These are phyloP conservation scores for Zaprionus gabonicus DNA, from an alignment of 1,140 invertebrate species.

Conservation along the genomic window DNA sequence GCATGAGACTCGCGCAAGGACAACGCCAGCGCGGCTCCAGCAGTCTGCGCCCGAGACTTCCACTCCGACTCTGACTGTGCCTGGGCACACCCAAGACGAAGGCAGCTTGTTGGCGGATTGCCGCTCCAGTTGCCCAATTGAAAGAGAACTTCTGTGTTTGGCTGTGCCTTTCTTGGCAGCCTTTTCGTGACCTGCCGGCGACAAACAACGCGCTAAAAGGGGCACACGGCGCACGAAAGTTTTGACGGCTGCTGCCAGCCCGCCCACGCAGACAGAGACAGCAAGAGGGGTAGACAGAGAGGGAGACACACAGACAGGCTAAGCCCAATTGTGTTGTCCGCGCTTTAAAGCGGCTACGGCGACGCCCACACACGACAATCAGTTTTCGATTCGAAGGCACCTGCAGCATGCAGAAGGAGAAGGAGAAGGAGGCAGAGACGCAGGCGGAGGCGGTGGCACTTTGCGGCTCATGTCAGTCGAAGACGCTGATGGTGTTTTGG, in stretches of 20 bases:
- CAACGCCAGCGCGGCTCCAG: conserved; percentile 56
- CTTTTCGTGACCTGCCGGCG: conserved; percentile 63
- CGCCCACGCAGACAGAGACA: not conserved
- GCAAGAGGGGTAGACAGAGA: no score
- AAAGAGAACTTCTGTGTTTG: conserved; percentile 66
- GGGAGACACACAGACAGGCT: conserved; percentile 11
- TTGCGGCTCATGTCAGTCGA: conserved; percentile 40
- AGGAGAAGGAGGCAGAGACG: conserved; percentile 32
- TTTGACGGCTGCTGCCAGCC: conserved; percentile 59
- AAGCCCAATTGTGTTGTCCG: conserved; percentile 58
- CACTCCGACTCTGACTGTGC: not conserved
- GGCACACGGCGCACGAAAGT: conserved; percentile 47
- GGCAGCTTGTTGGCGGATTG: conserved; percentile 30
- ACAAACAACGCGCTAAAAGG: conserved; percentile 68
- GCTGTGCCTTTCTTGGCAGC: conserved; percentile 52
- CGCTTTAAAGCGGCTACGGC: conserved; percentile 47
- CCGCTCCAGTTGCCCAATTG: conserved; percentile 69
- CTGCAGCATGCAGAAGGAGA: conserved; percentile 54
- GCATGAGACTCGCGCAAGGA: conserved; percentile 42
- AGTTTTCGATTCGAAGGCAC: conserved; percentile 41
- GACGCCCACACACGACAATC: conserved; percentile 64
- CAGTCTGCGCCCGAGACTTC: conserved; percentile 53
- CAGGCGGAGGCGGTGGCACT: conserved; percentile 33
- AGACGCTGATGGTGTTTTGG: not conserved
- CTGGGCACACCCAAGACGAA: not conserved